Conservation (phyloP, 2,797 vertebrate genomes). For the Australoheros facetus region DNA sequence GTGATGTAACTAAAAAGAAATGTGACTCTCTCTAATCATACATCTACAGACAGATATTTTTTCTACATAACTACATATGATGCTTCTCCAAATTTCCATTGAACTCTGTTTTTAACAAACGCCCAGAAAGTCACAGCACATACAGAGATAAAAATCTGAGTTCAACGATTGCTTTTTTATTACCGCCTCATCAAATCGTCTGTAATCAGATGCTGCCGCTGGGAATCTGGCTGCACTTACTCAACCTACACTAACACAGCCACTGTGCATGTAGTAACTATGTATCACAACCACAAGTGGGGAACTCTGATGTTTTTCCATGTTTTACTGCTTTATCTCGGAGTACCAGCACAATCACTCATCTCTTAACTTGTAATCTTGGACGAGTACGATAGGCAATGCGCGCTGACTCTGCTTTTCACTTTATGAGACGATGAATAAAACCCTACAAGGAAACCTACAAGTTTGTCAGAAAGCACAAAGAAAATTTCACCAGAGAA, state of each 20-base stretch:
- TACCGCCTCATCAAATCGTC: neutral
- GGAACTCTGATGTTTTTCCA: neutral
- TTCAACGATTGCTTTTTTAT: slow-evolving; percentile 19
- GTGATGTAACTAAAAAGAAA: neutral
- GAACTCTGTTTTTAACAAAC: neutral
- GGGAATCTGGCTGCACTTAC: neutral
- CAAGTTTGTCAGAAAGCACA: neutral
- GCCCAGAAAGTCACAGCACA: neutral
- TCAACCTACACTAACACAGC: neutral
- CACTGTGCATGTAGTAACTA: neutral
- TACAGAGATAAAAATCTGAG: slow-evolving; percentile 29
- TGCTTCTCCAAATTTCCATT: neutral
- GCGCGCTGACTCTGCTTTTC: neutral
- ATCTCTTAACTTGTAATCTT: neutral
- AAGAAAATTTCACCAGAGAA: neutral
- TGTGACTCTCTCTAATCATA: neutral
- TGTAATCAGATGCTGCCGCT: slow-evolving; percentile 32
- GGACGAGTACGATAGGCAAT: neutral
- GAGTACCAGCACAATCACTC: neutral
- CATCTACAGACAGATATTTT: neutral
- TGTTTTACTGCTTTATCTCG: neutral
- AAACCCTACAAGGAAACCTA: neutral
- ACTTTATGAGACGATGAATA: neutral
- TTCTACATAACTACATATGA: neutral
- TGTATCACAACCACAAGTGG: neutral